Evolutionary conservation across 2,797 vertebrate species (phyloP).

Genomic region (Arnoldichthys spilopterus): DNA sequence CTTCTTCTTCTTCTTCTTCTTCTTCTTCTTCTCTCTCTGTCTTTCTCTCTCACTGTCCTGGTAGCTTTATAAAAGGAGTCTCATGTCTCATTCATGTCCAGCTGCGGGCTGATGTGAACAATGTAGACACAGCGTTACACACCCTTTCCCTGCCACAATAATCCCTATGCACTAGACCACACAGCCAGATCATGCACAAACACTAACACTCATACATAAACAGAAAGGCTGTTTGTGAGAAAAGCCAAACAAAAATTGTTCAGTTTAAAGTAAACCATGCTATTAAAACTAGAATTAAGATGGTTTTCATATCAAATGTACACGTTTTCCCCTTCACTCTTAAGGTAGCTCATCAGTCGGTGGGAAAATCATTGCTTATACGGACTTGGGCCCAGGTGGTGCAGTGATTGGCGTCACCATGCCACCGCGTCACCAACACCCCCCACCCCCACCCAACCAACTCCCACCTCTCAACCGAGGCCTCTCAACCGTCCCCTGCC

Average conservation of each 20-base stretch:
- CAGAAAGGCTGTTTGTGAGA: background rate
- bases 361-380: too few relatives aligned
- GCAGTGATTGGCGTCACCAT: too few relatives aligned
- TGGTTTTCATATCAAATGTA: background rate
- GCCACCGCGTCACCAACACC: too few relatives aligned
- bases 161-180: background rate
- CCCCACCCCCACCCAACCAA: too few relatives aligned
- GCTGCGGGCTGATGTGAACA: background rate
- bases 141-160: constrained; percentile 5
- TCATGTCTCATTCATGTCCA: constrained; percentile 7
- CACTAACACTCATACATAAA: background rate
- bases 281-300: background rate
- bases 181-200: background rate
- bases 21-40: background rate
- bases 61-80: background rate
- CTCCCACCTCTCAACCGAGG: too few relatives aligned
- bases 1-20: background rate
- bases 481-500: too few relatives aligned
- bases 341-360: background rate
- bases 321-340: background rate
- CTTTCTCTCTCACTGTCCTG: background rate
- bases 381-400: too few relatives aligned
- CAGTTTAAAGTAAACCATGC: background rate
- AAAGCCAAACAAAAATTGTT: background rate
- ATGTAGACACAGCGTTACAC: background rate